Base-by-base conservation (phyloP, 1,140 invertebrate genomes). In the Papilio xuthus region DNA sequence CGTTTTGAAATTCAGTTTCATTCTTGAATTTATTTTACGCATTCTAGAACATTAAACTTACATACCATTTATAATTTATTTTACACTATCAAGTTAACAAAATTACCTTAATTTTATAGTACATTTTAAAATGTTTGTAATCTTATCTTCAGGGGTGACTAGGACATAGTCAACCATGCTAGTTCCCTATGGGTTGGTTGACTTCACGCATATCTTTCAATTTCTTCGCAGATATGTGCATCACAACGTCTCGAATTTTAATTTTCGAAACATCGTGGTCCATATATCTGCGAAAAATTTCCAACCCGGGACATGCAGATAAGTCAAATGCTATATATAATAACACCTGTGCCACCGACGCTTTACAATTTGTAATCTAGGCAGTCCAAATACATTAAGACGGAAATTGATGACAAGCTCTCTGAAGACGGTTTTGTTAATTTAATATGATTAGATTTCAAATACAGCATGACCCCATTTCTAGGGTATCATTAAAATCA, bases 401-500 rank as follows among this genome's bases (percentile, higher is more conserved):
- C 47, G 26, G 20, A 63, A 63, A 63, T 28, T 28, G 23, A 70
- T 70, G 15, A 70, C 69, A 70, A 70, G 69, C 1, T 37, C 69
- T 42, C 0, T 42, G 18, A 42, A 42, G 41, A 63, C 60, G 13
- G 26, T 63, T 63, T 72, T 72, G 70, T 47, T 26, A 72, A 72
- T 44, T 9, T 20, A 41, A 70, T 70, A 37, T 42, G 20, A 72
- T 72, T 44, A 44, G 41, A 72, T 72, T 26, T 47, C 47, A 72
- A 72, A 72, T 72, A 72, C 37, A 71, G n/a, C 37, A 41, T 44
- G 70, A 20, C 70, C 70, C n/a, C 42, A 47, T 72, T 72, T 23
- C 70, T 10, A 8, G 20, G 41, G 4, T 72, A 44, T 72, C 70
- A 72, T 72, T 72, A 72, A 72, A 72, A 44, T 72, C 70, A 72